Evolutionary conservation across 2,113 vertebrate genomes (phyloP), one percentile per base, ranked within the genome.

Genomic region (Solea senegalensis): DNA sequence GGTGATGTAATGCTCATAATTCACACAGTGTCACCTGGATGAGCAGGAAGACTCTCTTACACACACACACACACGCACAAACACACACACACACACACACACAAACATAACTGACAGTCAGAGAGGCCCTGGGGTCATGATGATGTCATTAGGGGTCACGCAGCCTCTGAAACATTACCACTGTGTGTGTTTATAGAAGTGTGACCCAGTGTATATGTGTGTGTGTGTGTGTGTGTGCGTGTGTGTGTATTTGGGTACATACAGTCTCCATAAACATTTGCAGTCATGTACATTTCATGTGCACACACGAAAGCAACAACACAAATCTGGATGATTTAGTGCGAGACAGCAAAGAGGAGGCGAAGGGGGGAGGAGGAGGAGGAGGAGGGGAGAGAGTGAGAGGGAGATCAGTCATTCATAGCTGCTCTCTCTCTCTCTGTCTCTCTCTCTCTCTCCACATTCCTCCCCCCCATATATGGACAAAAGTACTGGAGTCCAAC

Each of bases 391-490:
- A 12, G 10, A 48, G 10, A 48, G 44, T 48, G 45, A 81, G 85
- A 76, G 75, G 60, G 68, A 83, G 84, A 87, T 91, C 87, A 83
- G 81, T 91, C 89, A 89, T 86, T 92, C 86, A 91, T 86, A 72
- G 85, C 87, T 74, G 78, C 76, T 72, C 60, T 74, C 78, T 78
- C 72, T 75, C 77, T 78, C 73, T 80, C 56, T 21, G 21, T 72
- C 61, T 75, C 79, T 78, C 73, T 80, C 77, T 70, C 59, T 75
- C 77, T 78, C 71, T 80, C 56, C 74, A 82, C 90, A 93, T 93
- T 92, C 93, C 91, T 91, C 65, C 80, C 84, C 21, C 83, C 89
- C 93, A 90, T 92, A 93, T 93, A 93, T 88, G 92, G 93, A 86
- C 82, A 92, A 89, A 90, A 91, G 81, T 73, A 80, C 82, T 86